Base-by-base conservation (phyloP, 1,140 invertebrate species). In the Nasonia giraulti region DNA sequence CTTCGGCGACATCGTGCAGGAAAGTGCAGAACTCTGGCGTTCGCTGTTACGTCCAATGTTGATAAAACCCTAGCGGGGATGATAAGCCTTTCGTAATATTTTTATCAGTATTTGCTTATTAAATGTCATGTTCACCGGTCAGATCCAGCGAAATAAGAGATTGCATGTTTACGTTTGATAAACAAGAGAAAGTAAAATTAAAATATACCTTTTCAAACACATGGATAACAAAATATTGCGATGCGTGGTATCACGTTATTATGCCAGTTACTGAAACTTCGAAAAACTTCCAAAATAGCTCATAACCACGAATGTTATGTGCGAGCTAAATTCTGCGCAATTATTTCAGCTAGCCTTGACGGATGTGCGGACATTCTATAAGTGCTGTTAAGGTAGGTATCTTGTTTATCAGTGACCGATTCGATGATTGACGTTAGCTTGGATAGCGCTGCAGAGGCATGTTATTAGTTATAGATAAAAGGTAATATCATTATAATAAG, bases 1-100 rank as follows among this genome's bases (percentile, higher is more conserved):
- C 47, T 86, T 81, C 50, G 33, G 10, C 31, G 85, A 68, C 88
- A 89, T 88, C 1, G 2, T 78, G 8, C 44, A 12, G 47, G 40
- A 78, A 50, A 62, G 7, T 62, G 55, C 5, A 73, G 23, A 6
- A 62, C 17, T 17, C 55, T 20, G n/a, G 37, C 5, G 12, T 31
- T 37, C 11, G 66, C 27, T 66, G 4, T 20, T 44, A 3, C 47
- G 44, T 11, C 23, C 23, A 23, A 47, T 40, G 17, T 47, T n/a
- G 75, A 77, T 50, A 50, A 50, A 27, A 27, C 2, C 40, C 40
- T 44, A 44, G 17, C 20, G 47, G 20, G 23, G 1, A 44, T 47
- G 74, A 76, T 76, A 76, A 76, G 74, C 33, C 14, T 73, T 73
- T 73, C 14, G 12, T 27, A 17, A 73, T 68, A 68, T 73, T 73